These are phyloP conservation scores for Globodera ellingtonae DNA, from an alignment of 1,140 invertebrate genomes.

Conservation along the genomic window DNA sequence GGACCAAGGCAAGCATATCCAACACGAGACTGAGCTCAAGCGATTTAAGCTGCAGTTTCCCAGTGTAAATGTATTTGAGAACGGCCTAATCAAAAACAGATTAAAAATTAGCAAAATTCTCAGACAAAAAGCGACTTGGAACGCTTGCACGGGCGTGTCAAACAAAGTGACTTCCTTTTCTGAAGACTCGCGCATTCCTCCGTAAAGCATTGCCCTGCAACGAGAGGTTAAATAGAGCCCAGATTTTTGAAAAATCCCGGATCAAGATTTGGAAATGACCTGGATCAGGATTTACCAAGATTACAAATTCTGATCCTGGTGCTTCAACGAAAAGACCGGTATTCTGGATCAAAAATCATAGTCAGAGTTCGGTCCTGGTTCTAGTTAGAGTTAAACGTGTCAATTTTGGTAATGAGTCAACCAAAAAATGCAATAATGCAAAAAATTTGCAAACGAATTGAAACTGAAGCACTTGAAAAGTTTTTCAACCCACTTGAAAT, in stretches of 20 bases:
- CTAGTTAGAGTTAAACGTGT: too few relatives aligned
- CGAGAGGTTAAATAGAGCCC: neutral
- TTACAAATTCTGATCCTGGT: too few relatives aligned
- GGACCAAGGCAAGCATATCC: conserved; percentile 83
- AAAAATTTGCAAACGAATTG: neutral
- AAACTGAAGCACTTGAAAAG: neutral
- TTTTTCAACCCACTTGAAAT: conserved; percentile 76
- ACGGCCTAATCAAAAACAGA: conserved; percentile 66
- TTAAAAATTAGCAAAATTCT: neutral
- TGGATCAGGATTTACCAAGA: too few relatives aligned
- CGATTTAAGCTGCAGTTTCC: conserved; percentile 79
- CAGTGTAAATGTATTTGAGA: conserved; percentile 92
- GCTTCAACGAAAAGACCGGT: too few relatives aligned
- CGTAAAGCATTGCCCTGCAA: conserved; percentile 78
- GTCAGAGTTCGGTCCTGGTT: too few relatives aligned
- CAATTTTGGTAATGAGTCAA: too few relatives aligned
- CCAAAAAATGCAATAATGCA: too few relatives aligned
- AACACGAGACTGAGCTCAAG: conserved; percentile 76
- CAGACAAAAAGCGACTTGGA: conserved; percentile 72
- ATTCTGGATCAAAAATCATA: too few relatives aligned
- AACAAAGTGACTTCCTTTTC: conserved; percentile 81
- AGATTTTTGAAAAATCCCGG: too few relatives aligned
- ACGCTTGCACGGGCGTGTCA: conserved; percentile 82
- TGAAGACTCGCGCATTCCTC: conserved; percentile 84
- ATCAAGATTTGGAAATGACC: too few relatives aligned